These are phyloP conservation scores for Paedocypris sp. DNA, from an alignment of 2,113 vertebrate species.

Conservation along the genomic window DNA sequence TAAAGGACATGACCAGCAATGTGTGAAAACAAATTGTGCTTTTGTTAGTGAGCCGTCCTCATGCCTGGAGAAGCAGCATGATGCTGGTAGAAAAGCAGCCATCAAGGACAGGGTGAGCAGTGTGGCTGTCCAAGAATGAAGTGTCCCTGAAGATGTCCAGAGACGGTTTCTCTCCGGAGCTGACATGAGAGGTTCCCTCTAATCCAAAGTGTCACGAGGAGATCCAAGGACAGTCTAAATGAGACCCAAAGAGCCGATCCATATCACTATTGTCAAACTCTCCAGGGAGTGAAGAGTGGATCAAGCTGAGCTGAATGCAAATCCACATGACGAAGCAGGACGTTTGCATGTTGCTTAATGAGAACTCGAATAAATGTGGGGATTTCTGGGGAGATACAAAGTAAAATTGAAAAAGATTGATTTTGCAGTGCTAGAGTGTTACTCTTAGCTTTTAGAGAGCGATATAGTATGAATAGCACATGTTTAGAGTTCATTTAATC, in stretches of 20 bases:
- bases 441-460: too few species aligned
- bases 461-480: too few species aligned
- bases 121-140: conserved; percentile 1
- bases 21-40: background rate
- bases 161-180: background rate
- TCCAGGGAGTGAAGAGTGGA: conserved; percentile 4
- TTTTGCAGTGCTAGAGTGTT: too few species aligned
- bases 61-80: background rate
- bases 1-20: background rate
- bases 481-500: too few species aligned
- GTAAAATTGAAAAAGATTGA: too few species aligned
- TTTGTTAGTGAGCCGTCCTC: background rate
- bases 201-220: conserved; percentile 8
- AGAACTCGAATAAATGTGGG: background rate
- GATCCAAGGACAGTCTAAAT: conserved; percentile 20
- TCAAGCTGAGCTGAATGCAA: background rate
- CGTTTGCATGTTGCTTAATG: background rate
- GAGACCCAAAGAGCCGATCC: background rate
- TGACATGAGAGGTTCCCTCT: conserved; percentile 11
- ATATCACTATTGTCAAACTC: background rate
- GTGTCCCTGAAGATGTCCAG: conserved; percentile 7
- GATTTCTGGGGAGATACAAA: background rate
- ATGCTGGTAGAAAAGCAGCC: background rate
- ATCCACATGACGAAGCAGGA: background rate
- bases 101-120: conserved; percentile 4